Base-by-base conservation (phyloP, 2,113 vertebrate species). In the Buteo buteo region DNA sequence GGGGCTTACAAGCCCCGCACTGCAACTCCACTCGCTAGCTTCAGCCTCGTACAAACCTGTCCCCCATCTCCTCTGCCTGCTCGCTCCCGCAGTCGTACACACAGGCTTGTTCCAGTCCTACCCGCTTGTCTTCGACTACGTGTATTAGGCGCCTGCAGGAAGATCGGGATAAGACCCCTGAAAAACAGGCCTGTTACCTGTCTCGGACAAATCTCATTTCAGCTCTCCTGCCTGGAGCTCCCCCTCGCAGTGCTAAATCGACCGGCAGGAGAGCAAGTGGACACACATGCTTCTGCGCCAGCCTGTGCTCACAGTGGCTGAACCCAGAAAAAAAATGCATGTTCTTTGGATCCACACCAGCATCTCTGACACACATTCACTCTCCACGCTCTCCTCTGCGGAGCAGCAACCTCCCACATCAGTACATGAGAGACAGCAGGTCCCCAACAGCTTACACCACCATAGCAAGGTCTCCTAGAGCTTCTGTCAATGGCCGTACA, bases 101-200 rank as follows among this genome's bases (percentile, higher is more conserved):
- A 20, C 40, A 22, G 45, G 29, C 45, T 17, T 13, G 18, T 14
- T 34, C 62, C 44, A 65, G 54, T 38, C 58, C 38, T 11, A 44
- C 36, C 11, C 0, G 1, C 21, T 21, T 3, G 1, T 6, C 66
- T 49, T 61, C 65, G 28, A 2, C 64, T 12, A 18, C 0, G 0
- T 1, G 2, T 16, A 31, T 4, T 19, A 32, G 52, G 34, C 6
- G 2, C 45, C 36, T 13, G 72, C 78, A 57, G 31, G 16, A 55
- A 28, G 3, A 4, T 2, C 3, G 8, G 47, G 49, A 11, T 29
- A 31, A 38, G 64, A 42, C 31, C 34, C 32, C 32, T 21, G 14
- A 16, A 28, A 38, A 70, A 45, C 40, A 34, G 45, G 11, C 13
- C 54, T 2, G 0, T 14, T 31, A 10, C 47, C 47, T 4, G 3